phyloP scores from a whole-genome alignment of 2,888 invertebrate genomes.

The Pasiphila rectangulata region DNA sequence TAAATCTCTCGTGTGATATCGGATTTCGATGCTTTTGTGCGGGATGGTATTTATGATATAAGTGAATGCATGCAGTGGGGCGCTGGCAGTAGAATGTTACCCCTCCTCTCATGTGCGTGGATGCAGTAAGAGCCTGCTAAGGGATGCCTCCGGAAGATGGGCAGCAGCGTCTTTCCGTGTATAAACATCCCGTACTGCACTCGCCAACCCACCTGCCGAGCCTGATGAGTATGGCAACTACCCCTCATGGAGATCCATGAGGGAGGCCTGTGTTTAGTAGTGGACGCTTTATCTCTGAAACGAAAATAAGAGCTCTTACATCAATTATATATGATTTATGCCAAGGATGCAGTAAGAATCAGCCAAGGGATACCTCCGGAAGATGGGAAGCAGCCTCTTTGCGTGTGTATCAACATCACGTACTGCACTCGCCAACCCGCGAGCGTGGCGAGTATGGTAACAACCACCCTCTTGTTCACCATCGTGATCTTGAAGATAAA shows the following conservation, averaged over 20 bases:
- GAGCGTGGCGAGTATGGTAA: no score
- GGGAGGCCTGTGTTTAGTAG: not conserved
- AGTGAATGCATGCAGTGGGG: not conserved
- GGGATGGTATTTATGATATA: not conserved
- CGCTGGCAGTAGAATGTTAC: no score
- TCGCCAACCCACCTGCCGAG: not conserved
- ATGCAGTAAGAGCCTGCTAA: no score
- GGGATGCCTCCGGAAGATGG: no score
- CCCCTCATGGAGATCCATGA: not conserved
- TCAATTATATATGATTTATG: not conserved
- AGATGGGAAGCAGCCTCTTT: no score
- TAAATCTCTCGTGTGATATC: slow-evolving; percentile 3
- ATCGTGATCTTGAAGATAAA: no score
- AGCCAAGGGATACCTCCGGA: no score
- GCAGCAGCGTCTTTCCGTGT: no score
- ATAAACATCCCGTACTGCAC: not conserved
- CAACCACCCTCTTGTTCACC: no score
- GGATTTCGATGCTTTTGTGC: not conserved
- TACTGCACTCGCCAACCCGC: no score
- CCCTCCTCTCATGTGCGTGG: no score
- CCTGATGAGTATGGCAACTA: not conserved
- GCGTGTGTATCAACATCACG: no score
- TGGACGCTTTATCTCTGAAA: not conserved
- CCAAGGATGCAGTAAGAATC: not conserved
- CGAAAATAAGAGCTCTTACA: not conserved